Base-by-base conservation (phyloP, 2,113 vertebrate species). In the Alces alces region DNA sequence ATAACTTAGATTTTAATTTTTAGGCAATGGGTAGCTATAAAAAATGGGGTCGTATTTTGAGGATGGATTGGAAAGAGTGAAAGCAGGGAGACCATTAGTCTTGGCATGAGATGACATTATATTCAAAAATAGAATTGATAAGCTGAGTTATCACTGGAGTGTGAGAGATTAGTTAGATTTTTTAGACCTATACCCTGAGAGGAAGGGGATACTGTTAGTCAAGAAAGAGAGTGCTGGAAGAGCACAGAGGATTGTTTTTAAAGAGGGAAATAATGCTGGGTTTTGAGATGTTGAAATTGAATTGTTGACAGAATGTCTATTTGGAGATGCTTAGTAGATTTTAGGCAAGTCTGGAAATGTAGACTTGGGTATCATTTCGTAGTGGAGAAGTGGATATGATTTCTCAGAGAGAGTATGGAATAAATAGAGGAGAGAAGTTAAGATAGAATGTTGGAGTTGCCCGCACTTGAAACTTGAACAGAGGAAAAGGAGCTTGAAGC, bases 1-100 rank as follows among this genome's bases (percentile, higher is more conserved):
- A 93, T 30, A 92, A 89, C 78, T 92, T 61, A 90, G 66, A 58
- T 92, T 82, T 66, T 86, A 95, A 95, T 50, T 85, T 83, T 66
- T 95, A 94, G 36, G 73, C 57, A 79, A 0, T 91, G 58, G n/a
- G 23, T 10, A 83, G 43, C 43, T 60, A 86, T 96, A 30, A 92
- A 85, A 89, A 94, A 86, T 73, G 10, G 83, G 55, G 21, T 82
- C 61, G 5, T 64, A 91, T 93, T 96, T 95, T 90, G 89, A 91
- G 45, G 58, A 52, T 89, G 45, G n/a, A 90, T 55, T 80, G 12
- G 43, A 95, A 80, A 61, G 43, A 50, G 58, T 27, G 54, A 92
- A 89, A 95, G n/a, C 58, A 54, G 28, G 17, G 19, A 92, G 16
- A 50, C 13, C 27, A 17, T 90, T 88, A 19, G 11, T 85, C 43